These are phyloP conservation scores for Idaea straminata DNA, from an alignment of 2,888 invertebrate species.

Conservation along the genomic window DNA sequence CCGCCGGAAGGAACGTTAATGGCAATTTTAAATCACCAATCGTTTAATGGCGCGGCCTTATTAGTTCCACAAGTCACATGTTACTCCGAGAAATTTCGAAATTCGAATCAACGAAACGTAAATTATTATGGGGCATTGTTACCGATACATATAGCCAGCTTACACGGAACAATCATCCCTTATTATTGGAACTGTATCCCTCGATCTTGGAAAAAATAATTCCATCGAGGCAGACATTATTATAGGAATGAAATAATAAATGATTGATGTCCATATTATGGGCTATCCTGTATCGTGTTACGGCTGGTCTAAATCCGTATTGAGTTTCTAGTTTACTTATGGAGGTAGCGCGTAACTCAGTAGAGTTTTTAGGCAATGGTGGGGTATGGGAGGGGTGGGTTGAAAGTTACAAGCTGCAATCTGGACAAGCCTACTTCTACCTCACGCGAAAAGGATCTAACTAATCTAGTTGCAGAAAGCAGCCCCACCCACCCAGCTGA, in stretches of 20 bases:
- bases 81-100: slow-evolving; percentile 23
- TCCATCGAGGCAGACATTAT: slow-evolving; percentile 31
- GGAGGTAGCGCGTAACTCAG: neutral
- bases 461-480: too few relatives aligned
- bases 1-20: neutral
- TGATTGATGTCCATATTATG: slow-evolving; percentile 29
- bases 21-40: slow-evolving; percentile 23
- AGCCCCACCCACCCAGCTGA: too few relatives aligned
- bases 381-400: neutral
- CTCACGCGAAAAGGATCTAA: too few relatives aligned
- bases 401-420: too few relatives aligned
- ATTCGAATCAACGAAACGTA: slow-evolving; percentile 27
- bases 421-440: too few relatives aligned
- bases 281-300: slow-evolving; percentile 16
- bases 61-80: slow-evolving; percentile 31
- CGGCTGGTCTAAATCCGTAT: neutral
- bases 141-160: slow-evolving; percentile 35
- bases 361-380: neutral
- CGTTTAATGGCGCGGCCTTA: slow-evolving; percentile 20
- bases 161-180: slow-evolving; percentile 43
- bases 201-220: slow-evolving; percentile 35
- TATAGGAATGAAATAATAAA: slow-evolving; percentile 36
- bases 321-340: neutral
- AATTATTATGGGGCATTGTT: slow-evolving; percentile 35
- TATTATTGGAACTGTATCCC: slow-evolving; percentile 39